Evolutionary conservation across 2,797 vertebrate species (phyloP), one percentile per base, ranked within the genome.

Genomic region (Hippoglossus hippoglossus): DNA sequence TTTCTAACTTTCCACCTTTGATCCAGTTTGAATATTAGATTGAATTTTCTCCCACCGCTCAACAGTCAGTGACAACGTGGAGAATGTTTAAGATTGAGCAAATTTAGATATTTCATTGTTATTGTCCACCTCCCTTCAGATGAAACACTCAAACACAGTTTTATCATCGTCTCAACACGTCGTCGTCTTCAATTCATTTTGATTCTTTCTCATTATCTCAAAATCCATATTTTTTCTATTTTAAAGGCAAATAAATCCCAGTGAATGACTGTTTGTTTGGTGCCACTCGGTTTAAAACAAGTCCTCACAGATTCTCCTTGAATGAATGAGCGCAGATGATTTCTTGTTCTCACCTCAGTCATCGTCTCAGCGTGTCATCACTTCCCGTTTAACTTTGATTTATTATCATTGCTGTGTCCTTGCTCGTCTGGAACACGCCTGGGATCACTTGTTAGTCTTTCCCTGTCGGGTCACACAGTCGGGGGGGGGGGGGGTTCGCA

Each of bases 381-480:
- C 16, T 13, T 73, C 71, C 2, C 60, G 19, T 69, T 67, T 54
- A 41, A 18, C 53, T 54, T n/a, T 46, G n/a, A 67, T 75, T 78
- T 77, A 51, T 68, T 56, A 72, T 64, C 57, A 55, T 18, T 16
- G 26, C 39, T 18, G 61, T 1, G 4, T 73, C 50, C 31, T 28
- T 74, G 61, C 67, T 18, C 21, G 0, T 41, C 70, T 68, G 71
- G 18, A 77, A 74, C 68, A 77, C 59, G 21, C 31, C 56, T 68
- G 65, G 54, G 65, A 79, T 71, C 7, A 10, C 52, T 68, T 68
- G 54, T 77, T 57, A 59, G 50, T 71, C 13, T 77, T 63, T 73
- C 66, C 73, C 59, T 57, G 58, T 81, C 59, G 46, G 52, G 55
- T 76, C 55, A 54, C 39, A 31, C 44, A 24, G 39, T 41, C 12